phyloP scores from a whole-genome alignment of 2,113 vertebrate genomes.

The Cynopterus brachyotis region DNA sequence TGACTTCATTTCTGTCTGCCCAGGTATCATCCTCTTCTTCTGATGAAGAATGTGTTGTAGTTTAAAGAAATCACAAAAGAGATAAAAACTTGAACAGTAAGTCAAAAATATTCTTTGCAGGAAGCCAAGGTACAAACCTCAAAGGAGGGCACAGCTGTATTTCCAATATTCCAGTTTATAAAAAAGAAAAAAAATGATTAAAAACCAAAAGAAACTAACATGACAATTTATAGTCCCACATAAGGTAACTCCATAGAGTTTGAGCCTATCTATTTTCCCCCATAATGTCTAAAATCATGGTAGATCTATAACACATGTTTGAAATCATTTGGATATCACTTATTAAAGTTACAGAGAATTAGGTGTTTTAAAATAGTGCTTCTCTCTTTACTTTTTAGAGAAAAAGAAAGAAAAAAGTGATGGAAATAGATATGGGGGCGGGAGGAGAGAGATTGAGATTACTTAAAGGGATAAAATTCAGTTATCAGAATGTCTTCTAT shows the following conservation, averaged over 20 bases:
- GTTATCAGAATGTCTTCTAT: neutral
- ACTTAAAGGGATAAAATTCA: neutral
- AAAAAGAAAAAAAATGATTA: neutral
- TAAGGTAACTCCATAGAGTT: neutral
- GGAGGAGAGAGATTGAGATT: neutral
- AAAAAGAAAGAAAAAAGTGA: neutral
- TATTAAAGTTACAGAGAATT: neutral
- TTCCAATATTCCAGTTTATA: neutral
- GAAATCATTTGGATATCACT: neutral
- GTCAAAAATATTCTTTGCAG: neutral
- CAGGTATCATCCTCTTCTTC: neutral
- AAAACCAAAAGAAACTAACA: neutral
- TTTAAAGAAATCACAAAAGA: constrained; percentile 9
- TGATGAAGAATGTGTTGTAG: neutral
- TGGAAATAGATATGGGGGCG: neutral
- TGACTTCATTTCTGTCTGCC: neutral
- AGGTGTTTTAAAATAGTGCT: neutral
- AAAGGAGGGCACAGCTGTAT: neutral
- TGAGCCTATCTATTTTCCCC: neutral
- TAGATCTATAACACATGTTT: neutral
- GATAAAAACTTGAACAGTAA: neutral
- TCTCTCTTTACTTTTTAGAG: neutral
- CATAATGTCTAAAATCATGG: neutral
- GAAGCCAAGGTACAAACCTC: neutral
- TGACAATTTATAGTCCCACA: neutral